Conservation (phyloP, 2,797 vertebrate species). For the Spea hammondii region DNA sequence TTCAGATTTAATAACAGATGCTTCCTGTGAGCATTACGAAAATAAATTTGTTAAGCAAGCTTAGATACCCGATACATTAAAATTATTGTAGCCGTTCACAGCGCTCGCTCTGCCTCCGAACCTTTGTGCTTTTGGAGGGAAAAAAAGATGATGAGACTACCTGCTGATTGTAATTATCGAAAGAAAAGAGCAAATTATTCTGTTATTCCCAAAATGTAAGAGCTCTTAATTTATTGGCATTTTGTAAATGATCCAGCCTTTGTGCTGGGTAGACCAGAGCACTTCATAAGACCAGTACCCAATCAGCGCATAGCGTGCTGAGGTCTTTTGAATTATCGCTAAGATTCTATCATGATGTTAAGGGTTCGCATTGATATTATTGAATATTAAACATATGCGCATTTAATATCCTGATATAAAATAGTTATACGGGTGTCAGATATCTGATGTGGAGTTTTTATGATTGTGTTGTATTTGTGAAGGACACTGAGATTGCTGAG, state of each 20-base stretch:
- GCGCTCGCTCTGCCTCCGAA: slow-evolving; percentile 54
- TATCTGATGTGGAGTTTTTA: too few species aligned
- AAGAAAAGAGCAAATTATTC: slow-evolving; percentile 62
- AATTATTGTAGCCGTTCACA: slow-evolving; percentile 57
- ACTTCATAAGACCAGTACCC: not conserved
- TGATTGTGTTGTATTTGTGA: too few species aligned
- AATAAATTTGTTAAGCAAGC: slow-evolving; percentile 56
- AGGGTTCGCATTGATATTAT: too few species aligned
- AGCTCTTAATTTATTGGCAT: slow-evolving; percentile 48
- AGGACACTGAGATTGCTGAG: too few species aligned
- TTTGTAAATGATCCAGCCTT: slow-evolving; percentile 35
- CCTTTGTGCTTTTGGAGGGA: slow-evolving; percentile 56
- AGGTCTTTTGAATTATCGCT: not conserved
- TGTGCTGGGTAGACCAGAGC: slow-evolving; percentile 2
- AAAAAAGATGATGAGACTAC: slow-evolving; percentile 60
- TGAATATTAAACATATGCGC: too few species aligned
- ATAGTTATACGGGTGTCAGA: too few species aligned
- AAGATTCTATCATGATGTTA: too few species aligned
- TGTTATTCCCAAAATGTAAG: slow-evolving; percentile 47
- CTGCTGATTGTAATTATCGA: slow-evolving; percentile 64
- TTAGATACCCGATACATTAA: slow-evolving; percentile 59
- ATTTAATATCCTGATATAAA: too few species aligned
- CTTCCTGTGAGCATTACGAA: slow-evolving; percentile 57
- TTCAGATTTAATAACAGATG: slow-evolving; percentile 45
- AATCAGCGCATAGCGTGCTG: not conserved